Conservation (phyloP, 2,888 invertebrate genomes). For the Chesias legatella region DNA sequence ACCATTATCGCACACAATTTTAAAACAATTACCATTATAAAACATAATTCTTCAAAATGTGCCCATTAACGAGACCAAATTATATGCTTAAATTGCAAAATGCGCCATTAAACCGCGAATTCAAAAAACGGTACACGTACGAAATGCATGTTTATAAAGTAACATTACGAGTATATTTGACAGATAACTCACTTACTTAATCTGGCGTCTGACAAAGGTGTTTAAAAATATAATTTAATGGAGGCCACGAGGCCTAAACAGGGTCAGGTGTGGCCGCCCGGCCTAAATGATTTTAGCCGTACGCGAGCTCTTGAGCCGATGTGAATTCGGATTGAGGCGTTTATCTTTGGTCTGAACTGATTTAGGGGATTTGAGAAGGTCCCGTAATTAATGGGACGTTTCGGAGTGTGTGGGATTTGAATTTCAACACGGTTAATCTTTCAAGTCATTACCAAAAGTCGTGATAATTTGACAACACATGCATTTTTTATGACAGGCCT, state of each 20-base stretch:
- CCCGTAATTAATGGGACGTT: constrained; percentile 19
- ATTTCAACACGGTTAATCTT: constrained; percentile 1
- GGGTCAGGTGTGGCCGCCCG: constrained; percentile 32
- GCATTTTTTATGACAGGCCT: too few relatives aligned
- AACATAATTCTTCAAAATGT: neutral
- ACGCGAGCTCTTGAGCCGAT: constrained; percentile 43
- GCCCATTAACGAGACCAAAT: neutral
- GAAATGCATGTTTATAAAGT: neutral
- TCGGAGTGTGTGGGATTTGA: constrained; percentile 16
- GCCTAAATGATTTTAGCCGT: constrained; percentile 40
- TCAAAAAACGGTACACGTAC: constrained; percentile 1
- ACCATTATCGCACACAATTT: neutral
- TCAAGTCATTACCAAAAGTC: neutral
- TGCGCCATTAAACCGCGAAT: neutral
- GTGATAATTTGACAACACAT: too few relatives aligned
- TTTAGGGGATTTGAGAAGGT: constrained; percentile 24
- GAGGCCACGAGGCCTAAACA: constrained; percentile 7
- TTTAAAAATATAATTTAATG: constrained; percentile 43
- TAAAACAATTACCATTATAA: constrained; percentile 5
- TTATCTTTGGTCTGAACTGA: constrained; percentile 44
- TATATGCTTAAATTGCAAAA: neutral
- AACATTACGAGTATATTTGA: constrained; percentile 24
- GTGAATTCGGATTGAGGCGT: constrained; percentile 41
- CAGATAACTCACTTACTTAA: constrained; percentile 40
- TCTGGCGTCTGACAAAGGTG: constrained; percentile 35